Evolutionary conservation across 2,113 vertebrate species (phyloP), one percentile per base, ranked within the genome.

Genomic region (Atlantisia rogersi): DNA sequence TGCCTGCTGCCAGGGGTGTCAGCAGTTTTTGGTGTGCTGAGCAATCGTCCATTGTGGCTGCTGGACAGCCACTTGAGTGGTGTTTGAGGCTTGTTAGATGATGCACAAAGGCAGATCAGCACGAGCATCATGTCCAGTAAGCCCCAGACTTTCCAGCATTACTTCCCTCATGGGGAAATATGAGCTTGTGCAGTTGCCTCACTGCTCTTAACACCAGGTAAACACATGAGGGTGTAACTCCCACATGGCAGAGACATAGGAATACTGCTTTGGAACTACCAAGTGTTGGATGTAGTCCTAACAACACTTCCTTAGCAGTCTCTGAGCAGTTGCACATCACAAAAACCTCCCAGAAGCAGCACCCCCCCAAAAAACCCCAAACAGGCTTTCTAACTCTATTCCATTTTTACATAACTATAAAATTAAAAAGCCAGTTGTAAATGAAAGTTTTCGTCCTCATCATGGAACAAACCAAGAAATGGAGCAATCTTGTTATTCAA

Each of bases 11-110:
- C 39, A 35, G n/a, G 11, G 11, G 8, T 26, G 25, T 56, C 29
- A 12, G 32, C 26, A 46, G 44, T 2, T 0, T 37, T 37, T 44
- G 12, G 42, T 3, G 10, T 4, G 0, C 32, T 39, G 18, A 10
- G 15, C 18, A 37, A 20, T 25, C 56, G 31, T 15, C 25, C 12
- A 28, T 2, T 0, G 42, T 42, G 6, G 42, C 18, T 16, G 11
- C 32, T 20, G 15, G 46, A 15, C 68, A 46, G n/a, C 28, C 1
- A 0, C 32, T 67, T 8, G 7, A 42, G 40, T 0, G 2, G 35
- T 3, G 0, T 12, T 28, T 63, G 21, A 12, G 26, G 12, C 4
- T 3, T 5, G 4, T 46, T 9, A 48, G 50, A 18, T 1, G 2
- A 15, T 20, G 15, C 9, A 35, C 9, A 35, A 40, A 74, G 42